Conservation (phyloP, 2,888 invertebrate genomes). For the Melikaiella ostensackeni region DNA sequence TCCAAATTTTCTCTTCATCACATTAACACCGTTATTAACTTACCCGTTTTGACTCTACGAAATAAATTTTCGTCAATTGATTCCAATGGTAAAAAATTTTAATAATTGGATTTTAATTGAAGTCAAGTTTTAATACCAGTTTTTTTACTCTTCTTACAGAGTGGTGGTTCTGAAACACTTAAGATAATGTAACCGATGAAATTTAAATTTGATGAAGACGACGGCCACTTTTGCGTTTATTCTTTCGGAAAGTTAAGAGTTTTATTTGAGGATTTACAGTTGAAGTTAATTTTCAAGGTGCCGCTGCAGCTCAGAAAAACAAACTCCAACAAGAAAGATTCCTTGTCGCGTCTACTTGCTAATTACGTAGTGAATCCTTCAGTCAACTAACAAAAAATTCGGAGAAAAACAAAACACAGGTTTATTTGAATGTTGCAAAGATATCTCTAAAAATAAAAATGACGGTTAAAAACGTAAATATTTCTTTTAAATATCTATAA, state of each 20-base stretch:
- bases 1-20: too few species aligned
- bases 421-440: not conserved
- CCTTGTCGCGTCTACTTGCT: constrained; percentile 3
- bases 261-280: not conserved
- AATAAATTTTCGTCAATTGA: not conserved
- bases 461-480: not conserved
- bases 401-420: not conserved
- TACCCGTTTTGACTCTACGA: too few species aligned
- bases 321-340: constrained; percentile 2
- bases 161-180: not conserved
- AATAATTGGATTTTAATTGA: not conserved
- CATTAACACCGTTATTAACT: too few species aligned
- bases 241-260: not conserved
- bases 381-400: not conserved
- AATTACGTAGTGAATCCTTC: not conserved
- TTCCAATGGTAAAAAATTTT: not conserved
- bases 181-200: not conserved
- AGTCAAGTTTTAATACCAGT: not conserved
- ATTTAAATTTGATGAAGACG: not conserved
- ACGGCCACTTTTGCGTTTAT: not conserved
- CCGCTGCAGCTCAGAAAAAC: not conserved
- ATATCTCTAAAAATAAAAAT: not conserved
- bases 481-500: too few species aligned
- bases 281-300: constrained; percentile 7
- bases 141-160: not conserved